Evolutionary conservation across 2,797 vertebrate species (phyloP).

Genomic region (Eidolon dupreanum): DNA sequence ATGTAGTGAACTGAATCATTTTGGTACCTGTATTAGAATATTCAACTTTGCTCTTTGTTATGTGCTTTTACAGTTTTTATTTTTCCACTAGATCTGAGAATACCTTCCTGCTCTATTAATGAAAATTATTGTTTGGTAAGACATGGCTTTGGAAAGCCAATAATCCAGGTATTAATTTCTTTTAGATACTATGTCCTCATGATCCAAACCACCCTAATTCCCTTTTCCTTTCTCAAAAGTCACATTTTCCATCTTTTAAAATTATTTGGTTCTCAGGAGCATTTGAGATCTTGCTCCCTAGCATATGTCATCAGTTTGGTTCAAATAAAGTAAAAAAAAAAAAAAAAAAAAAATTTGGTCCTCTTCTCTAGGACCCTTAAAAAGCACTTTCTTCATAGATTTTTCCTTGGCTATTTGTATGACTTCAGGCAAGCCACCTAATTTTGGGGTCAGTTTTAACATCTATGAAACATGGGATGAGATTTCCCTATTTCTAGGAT

Average conservation of each 20-base stretch:
- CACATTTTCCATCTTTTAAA: neutral
- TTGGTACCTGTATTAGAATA: neutral
- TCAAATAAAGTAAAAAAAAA: neutral
- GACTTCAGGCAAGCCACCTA: neutral
- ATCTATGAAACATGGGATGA: neutral
- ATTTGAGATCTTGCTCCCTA: neutral
- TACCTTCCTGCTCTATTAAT: neutral
- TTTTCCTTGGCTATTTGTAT: neutral
- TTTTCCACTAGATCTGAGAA: neutral
- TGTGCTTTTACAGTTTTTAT: neutral
- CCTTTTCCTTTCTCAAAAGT: neutral
- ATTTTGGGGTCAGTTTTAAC: neutral
- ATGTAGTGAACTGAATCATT: neutral
- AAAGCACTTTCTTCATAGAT: neutral
- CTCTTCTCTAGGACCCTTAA: slow-evolving; percentile 19
- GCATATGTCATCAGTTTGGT: neutral
- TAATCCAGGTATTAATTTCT: neutral
- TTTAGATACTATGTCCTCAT: neutral
- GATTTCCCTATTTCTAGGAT: neutral
- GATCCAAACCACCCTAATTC: neutral
- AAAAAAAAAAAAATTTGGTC: neutral
- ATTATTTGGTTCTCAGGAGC: neutral
- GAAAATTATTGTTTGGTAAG: neutral
- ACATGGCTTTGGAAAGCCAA: neutral
- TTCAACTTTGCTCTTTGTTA: neutral